Percentiles rank a stretch among this genome's conserved stretches.
phyloP scores from a whole-genome alignment of 2,113 vertebrate genomes.

The Bufo gargarizans region DNA sequence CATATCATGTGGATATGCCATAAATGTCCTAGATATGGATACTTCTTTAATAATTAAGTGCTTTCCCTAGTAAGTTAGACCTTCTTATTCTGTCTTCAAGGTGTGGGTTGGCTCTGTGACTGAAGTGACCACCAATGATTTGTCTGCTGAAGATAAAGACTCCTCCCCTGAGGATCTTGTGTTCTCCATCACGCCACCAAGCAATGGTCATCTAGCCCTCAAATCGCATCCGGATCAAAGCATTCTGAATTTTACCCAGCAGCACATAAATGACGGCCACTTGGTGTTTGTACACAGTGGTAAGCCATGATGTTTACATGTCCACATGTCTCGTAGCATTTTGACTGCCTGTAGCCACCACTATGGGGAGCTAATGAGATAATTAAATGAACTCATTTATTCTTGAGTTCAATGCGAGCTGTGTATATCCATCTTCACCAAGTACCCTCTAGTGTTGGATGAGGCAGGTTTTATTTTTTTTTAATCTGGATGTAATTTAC shows the following conservation, averaged over 20 bases:
- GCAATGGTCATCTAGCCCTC: slow-evolving; percentile 83
- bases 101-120: slow-evolving; percentile 87
- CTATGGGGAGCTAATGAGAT: too few relatives aligned
- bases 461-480: too few relatives aligned
- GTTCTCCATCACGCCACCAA: slow-evolving; percentile 82
- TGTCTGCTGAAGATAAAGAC: slow-evolving; percentile 81
- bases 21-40: too few relatives aligned
- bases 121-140: slow-evolving; percentile 77
- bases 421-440: too few relatives aligned
- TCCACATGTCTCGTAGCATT: neutral
- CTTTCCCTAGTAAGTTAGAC: neutral
- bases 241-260: slow-evolving; percentile 87
- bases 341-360: neutral
- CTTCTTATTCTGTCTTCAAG: slow-evolving; percentile 64
- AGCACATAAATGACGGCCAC: slow-evolving; percentile 78
- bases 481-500: too few relatives aligned
- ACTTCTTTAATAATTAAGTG: too few relatives aligned
- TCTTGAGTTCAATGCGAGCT: too few relatives aligned
- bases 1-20: too few relatives aligned
- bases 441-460: too few relatives aligned
- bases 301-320: slow-evolving; percentile 63
- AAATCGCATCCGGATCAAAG: slow-evolving; percentile 76
- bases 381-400: too few relatives aligned
- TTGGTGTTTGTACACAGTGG: slow-evolving; percentile 86
- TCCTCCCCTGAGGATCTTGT: slow-evolving; percentile 74